These are phyloP conservation scores for Meloidogyne floridensis DNA, from an alignment of 1,140 invertebrate genomes.

Conservation along the genomic window DNA sequence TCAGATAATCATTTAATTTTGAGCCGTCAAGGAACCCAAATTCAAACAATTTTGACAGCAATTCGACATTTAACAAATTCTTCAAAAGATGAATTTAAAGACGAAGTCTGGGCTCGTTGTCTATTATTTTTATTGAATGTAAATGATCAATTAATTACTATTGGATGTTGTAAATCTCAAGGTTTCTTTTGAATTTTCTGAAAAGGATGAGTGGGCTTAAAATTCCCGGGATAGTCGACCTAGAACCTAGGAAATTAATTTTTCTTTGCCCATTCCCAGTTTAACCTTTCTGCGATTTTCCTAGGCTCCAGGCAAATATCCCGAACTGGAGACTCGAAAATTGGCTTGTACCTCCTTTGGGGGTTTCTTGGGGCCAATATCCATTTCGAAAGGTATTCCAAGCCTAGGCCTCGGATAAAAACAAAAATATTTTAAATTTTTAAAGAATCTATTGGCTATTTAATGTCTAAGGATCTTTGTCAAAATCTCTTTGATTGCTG, in stretches of 20 bases:
- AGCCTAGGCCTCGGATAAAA: no score
- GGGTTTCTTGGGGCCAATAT: no score
- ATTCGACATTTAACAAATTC: slow-evolving; percentile 32
- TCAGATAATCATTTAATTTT: slow-evolving; percentile 15
- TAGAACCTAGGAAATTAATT: no score
- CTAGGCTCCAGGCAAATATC: no score
- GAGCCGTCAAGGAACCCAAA: slow-evolving; percentile 47
- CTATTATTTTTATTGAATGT: slow-evolving; percentile 44
- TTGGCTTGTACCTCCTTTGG: no score
- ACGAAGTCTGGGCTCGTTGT: slow-evolving; percentile 48
- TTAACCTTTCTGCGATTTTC: no score
- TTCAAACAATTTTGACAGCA: slow-evolving; percentile 44
- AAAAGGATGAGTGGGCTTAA: no score
- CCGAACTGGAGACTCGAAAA: no score
- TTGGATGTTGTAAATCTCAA: slow-evolving; percentile 13
- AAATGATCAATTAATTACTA: slow-evolving; percentile 36
- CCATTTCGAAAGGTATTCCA: no score
- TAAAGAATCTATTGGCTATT: slow-evolving; percentile 43
- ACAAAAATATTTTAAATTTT: not conserved
- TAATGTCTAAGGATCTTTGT: slow-evolving; percentile 42
- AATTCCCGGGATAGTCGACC: no score
- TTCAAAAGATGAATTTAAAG: slow-evolving; percentile 45
- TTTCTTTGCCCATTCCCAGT: no score
- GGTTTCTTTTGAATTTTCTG: slow-evolving; percentile 5
- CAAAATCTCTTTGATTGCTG: slow-evolving; percentile 56